These are phyloP conservation scores for Aphis craccivora DNA, from an alignment of 1,140 invertebrate species.

Conservation along the genomic window DNA sequence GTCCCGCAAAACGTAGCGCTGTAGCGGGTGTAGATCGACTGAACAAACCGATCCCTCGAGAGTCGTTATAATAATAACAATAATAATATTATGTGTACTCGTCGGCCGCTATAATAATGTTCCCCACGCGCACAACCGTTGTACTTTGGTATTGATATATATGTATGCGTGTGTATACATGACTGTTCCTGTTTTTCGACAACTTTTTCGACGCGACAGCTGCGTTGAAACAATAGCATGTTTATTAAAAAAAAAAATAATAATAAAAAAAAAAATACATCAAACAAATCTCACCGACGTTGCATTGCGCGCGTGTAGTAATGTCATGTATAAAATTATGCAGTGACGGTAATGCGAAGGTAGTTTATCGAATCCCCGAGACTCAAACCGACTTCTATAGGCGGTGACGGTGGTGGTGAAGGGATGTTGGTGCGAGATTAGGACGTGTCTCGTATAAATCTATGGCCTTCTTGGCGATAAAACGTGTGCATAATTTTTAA, in stretches of 20 bases:
- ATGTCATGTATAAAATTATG: background rate
- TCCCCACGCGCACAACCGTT: background rate
- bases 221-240: slow-evolving; percentile 18
- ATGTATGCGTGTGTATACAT: background rate
- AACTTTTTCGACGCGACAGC: background rate
- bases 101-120: slow-evolving; percentile 1
- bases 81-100: slow-evolving; percentile 1
- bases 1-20: slow-evolving; percentile 5
- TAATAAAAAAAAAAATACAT: background rate
- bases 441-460: background rate
- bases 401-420: background rate
- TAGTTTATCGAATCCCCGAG: background rate
- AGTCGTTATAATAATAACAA: slow-evolving; percentile 39
- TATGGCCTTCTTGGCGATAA: background rate
- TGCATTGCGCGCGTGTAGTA: background rate
- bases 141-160: background rate
- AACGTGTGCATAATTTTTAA: background rate
- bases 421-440: background rate
- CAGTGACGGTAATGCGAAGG: background rate
- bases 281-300: background rate
- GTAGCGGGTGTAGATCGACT: background rate
- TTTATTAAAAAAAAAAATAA: background rate
- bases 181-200: background rate
- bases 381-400: background rate
- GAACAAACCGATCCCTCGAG: slow-evolving; percentile 50